phyloP scores from a whole-genome alignment of 2,888 invertebrate genomes.

The Gnatocerus cornutus region DNA sequence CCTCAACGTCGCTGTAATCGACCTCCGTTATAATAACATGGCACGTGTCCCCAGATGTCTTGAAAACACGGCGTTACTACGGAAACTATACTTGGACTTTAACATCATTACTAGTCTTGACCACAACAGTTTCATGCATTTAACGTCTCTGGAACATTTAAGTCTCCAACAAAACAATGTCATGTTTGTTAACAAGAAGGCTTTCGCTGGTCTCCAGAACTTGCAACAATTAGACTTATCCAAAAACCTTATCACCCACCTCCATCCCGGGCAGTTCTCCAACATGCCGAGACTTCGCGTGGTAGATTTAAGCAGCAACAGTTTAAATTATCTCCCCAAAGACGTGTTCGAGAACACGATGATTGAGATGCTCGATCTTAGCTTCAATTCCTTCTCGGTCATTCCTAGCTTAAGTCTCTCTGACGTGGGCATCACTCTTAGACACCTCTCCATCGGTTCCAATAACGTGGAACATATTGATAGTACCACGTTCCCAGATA shows the following conservation, averaged over 20 bases:
- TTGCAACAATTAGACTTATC: constrained; percentile 87
- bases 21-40: constrained; percentile 81
- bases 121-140: constrained; percentile 83
- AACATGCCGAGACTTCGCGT: constrained; percentile 83
- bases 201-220: constrained; percentile 83
- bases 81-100: constrained; percentile 81
- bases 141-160: constrained; percentile 81
- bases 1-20: constrained; percentile 80
- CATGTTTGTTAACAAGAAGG: constrained; percentile 80
- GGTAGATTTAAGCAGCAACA: constrained; percentile 82
- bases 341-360: constrained; percentile 87
- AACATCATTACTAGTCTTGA: constrained; percentile 83
- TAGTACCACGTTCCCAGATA: constrained; percentile 89
- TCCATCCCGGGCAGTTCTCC: constrained; percentile 87
- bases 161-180: constrained; percentile 85
- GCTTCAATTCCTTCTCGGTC: constrained; percentile 84
- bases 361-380: constrained; percentile 86
- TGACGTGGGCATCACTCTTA: constrained; percentile 85
- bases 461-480: constrained; percentile 91
- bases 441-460: constrained; percentile 84
- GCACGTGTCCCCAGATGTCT: constrained; percentile 80
- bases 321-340: constrained; percentile 81
- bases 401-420: constrained; percentile 86
- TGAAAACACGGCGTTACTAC: constrained; percentile 77
- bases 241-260: constrained; percentile 82